Evolutionary conservation across 2,113 vertebrate species (phyloP), one percentile per base, ranked within the genome.

Genomic region (Columba livia): DNA sequence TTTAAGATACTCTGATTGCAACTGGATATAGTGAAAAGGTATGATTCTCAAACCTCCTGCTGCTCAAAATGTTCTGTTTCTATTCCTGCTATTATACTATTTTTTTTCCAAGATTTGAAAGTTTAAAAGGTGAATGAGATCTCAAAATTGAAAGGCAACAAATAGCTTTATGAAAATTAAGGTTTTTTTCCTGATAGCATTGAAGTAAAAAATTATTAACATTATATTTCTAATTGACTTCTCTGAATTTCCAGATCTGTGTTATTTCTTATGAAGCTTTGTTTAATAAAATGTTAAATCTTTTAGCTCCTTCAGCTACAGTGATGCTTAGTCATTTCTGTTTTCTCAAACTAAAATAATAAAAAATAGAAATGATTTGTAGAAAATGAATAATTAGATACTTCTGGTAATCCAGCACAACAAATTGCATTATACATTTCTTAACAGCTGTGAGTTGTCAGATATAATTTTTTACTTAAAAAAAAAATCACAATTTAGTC

Each of bases 151-250:
- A 79, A 96, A 94, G 51, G 42, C 47, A 93, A 34, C 9, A 3
- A 26, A 64, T 23, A 91, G 81, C 53, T 60, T 87, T 81, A 82
- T 79, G 62, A 93, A 92, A 89, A 96, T 67, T 77, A 79, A 53
- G 6, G 51, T 94, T 87, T 89, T 89, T 85, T 88, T 92, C 47
- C 24, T 66, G 44, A 20, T 51, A 85, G 54, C 12, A 12, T 12
- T 81, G 4, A 85, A 89, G 56, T 82, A 85, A 70, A 89, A 89
- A 91, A 94, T 73, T 86, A 79, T 89, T 91, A 89, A 79, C 47
- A 36, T 94, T 54, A 13, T 34, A n/a, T 72, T 79, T 82, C 18
- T 72, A 70, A 34, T 88, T 82, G 50, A 18, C 13, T 79, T 77
- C 31, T 82, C 50, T 58, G 54, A 54, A 21, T 93, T 96, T 96